Conservation (phyloP, 2,888 invertebrate species). For the Helobdella robusta region DNA sequence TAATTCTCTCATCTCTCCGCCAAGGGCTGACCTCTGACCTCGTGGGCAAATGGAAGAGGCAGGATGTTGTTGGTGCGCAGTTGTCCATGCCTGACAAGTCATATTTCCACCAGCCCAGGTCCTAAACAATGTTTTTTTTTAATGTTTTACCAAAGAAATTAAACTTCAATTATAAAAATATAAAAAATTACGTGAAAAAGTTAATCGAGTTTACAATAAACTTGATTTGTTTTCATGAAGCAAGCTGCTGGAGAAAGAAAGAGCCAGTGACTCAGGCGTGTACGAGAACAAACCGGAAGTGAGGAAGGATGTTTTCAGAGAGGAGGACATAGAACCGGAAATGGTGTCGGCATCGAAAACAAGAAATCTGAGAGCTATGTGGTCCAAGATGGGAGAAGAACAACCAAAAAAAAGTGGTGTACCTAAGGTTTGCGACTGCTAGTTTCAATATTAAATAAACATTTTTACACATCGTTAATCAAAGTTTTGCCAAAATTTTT, state of each 20-base stretch:
- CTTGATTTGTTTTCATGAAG: background rate
- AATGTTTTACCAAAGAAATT: background rate
- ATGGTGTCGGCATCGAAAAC: slow-evolving; percentile 24
- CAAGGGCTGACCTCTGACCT: slow-evolving; percentile 14
- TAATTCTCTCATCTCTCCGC: background rate
- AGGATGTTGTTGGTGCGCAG: slow-evolving; percentile 16
- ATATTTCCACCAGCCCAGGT: slow-evolving; percentile 15
- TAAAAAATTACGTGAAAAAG: slow-evolving; percentile 1
- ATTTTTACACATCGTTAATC: background rate
- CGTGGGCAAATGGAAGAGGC: background rate
- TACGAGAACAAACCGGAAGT: slow-evolving; percentile 34
- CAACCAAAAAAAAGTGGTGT: background rate
- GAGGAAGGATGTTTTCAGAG: slow-evolving; percentile 31
- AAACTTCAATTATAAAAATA: background rate
- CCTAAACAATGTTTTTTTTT: background rate
- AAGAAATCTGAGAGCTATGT: slow-evolving; percentile 20
- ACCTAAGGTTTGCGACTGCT: slow-evolving; percentile 1
- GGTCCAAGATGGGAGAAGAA: slow-evolving; percentile 20
- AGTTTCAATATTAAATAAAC: background rate
- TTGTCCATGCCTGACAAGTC: slow-evolving; percentile 1
- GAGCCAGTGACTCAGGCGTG: slow-evolving; percentile 31
- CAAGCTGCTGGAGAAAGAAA: slow-evolving; percentile 29
- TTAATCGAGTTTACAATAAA: background rate
- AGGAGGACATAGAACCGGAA: slow-evolving; percentile 27
- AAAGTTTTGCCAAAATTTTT: background rate